Conservation (phyloP, 1,140 invertebrate genomes). For the Anastatus disparis region DNA sequence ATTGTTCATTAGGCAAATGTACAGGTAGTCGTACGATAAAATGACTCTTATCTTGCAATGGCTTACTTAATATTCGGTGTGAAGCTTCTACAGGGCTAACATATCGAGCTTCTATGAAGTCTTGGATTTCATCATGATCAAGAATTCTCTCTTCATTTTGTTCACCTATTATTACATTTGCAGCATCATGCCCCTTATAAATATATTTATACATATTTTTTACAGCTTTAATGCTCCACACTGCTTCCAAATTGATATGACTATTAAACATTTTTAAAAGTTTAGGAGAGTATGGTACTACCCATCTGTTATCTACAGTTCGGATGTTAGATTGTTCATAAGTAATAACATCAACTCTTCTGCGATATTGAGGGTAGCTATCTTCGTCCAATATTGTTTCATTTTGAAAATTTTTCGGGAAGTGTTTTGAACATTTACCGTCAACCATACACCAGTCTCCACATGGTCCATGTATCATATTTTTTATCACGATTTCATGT, state of each 20-base stretch:
- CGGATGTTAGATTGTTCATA: not conserved
- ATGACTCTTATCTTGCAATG: too few species aligned
- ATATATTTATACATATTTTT: too few species aligned
- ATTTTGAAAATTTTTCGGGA: constrained; percentile 42
- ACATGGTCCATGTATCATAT: too few species aligned
- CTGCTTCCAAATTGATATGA: constrained; percentile 37
- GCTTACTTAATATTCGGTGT: not conserved
- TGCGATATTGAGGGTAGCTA: constrained; percentile 57
- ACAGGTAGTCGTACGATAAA: too few species aligned
- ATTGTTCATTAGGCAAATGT: too few species aligned
- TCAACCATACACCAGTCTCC: too few species aligned
- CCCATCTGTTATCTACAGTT: constrained; percentile 28
- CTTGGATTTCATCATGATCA: too few species aligned
- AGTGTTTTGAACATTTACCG: constrained; percentile 47
- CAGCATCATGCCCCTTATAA: constrained; percentile 37
- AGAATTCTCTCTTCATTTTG: not conserved
- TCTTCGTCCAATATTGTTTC: too few species aligned
- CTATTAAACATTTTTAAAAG: constrained; percentile 19
- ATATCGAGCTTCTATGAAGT: constrained; percentile 28
- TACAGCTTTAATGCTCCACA: constrained; percentile 23
- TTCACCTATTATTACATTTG: constrained; percentile 8
- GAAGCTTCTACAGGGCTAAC: constrained; percentile 4
- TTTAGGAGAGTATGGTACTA: constrained; percentile 30
- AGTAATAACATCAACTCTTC: too few species aligned
- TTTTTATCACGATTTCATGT: too few species aligned